These are phyloP conservation scores for Serinus canaria DNA, from an alignment of 2,113 vertebrate species.

Conservation along the genomic window DNA sequence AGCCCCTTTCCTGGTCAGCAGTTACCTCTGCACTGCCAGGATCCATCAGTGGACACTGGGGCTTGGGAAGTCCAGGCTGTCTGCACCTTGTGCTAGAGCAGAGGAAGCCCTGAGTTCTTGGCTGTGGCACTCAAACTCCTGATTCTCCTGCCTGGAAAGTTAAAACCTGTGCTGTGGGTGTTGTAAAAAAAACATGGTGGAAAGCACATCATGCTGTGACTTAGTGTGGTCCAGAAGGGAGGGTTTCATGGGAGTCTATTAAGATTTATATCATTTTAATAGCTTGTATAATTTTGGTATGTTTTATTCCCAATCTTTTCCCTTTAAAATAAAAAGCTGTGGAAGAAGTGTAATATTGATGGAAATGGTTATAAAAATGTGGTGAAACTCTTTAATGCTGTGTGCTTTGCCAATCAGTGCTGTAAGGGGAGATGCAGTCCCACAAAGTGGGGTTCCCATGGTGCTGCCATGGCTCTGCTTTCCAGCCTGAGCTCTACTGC, in stretches of 20 bases:
- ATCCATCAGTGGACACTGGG: not conserved
- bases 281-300: not conserved
- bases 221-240: not conserved
- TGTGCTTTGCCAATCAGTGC: not conserved
- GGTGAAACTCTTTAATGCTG: not conserved
- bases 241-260: not conserved
- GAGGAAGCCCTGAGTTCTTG: not conserved
- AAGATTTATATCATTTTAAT: not conserved
- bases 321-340: not conserved
- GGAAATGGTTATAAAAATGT: not conserved
- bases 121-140: not conserved
- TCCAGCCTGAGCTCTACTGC: not conserved
- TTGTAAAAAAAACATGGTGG: not conserved
- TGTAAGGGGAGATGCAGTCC: not conserved
- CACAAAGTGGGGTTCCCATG: rapidly evolving
- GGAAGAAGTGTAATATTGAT: not conserved
- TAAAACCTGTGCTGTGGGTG: not conserved
- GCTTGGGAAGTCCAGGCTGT: not conserved
- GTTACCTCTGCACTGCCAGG: not conserved
- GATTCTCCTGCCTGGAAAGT: not conserved
- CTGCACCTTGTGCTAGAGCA: not conserved
- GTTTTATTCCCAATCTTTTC: not conserved
- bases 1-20: not conserved
- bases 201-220: not conserved
- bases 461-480: not conserved